These are phyloP conservation scores for Gila orcuttii DNA, from an alignment of 2,113 vertebrate species.

Conservation along the genomic window DNA sequence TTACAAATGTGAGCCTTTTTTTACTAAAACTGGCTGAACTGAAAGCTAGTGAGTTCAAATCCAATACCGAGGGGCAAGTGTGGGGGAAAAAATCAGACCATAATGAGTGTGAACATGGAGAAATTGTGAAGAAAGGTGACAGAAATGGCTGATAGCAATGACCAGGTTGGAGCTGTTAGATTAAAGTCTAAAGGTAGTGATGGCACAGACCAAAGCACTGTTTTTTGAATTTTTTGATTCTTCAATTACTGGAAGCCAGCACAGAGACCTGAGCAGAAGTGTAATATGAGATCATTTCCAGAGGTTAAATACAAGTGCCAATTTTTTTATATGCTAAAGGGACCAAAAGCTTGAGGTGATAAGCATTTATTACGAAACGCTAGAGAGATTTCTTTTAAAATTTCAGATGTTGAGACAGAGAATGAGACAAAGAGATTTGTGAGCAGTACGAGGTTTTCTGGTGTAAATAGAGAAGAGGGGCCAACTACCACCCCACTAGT, in stretches of 20 bases:
- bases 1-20: neutral
- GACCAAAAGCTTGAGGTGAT: neutral
- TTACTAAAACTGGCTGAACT: neutral
- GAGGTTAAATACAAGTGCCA: conserved; percentile 8
- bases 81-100: neutral
- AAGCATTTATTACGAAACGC: neutral
- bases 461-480: neutral
- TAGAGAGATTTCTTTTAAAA: neutral
- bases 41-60: neutral
- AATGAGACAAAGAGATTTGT: neutral
- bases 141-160: conserved; percentile 23
- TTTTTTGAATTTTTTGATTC: neutral
- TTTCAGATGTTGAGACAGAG: neutral
- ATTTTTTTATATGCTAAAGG: neutral
- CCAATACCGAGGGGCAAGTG: neutral
- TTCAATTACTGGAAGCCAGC: neutral
- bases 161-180: conserved; percentile 2
- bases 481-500: neutral
- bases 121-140: conserved; percentile 6
- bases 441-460: neutral
- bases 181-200: conserved; percentile 13
- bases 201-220: neutral
- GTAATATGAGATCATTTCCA: neutral
- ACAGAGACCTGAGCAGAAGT: neutral
- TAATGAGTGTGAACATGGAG: conserved; percentile 2